phyloP scores from a whole-genome alignment of 2,113 vertebrate species.

The Pluvialis apricaria region DNA sequence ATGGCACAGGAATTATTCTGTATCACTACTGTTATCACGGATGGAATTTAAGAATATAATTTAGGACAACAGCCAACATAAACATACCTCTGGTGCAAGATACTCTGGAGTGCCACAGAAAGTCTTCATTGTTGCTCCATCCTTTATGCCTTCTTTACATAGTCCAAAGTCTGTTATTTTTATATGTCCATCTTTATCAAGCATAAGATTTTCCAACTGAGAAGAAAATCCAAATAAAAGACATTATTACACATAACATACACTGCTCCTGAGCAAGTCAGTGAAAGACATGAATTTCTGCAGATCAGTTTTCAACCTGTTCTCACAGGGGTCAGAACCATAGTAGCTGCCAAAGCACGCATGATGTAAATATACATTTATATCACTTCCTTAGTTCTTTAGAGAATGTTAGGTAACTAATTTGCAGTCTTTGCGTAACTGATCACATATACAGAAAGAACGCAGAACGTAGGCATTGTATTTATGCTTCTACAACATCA shows the following conservation, averaged over 20 bases:
- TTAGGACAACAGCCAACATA: background rate
- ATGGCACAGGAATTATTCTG: background rate
- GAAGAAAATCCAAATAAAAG: slow-evolving; percentile 7
- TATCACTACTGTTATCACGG: background rate
- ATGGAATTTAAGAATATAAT: background rate
- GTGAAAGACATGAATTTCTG: background rate
- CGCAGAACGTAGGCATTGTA: accelerated
- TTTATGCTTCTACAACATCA: background rate
- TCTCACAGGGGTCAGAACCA: background rate
- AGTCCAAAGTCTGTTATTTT: slow-evolving; percentile 98
- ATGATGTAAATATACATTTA: background rate
- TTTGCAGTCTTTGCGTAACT: background rate
- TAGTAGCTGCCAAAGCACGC: background rate
- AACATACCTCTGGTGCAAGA: slow-evolving; percentile 91
- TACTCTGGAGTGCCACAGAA: slow-evolving; percentile 98
- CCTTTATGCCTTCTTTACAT: slow-evolving; percentile 98
- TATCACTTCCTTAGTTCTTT: background rate
- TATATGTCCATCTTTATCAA: slow-evolving; percentile 97
- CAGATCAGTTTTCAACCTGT: background rate
- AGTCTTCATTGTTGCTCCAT: slow-evolving; percentile 98
- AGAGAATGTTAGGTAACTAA: background rate
- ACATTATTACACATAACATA: background rate
- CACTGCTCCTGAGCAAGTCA: background rate
- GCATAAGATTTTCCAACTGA: slow-evolving; percentile 97
- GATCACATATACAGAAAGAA: background rate